phyloP scores from a whole-genome alignment of 1,140 invertebrate species.

The Aethina tumida region DNA sequence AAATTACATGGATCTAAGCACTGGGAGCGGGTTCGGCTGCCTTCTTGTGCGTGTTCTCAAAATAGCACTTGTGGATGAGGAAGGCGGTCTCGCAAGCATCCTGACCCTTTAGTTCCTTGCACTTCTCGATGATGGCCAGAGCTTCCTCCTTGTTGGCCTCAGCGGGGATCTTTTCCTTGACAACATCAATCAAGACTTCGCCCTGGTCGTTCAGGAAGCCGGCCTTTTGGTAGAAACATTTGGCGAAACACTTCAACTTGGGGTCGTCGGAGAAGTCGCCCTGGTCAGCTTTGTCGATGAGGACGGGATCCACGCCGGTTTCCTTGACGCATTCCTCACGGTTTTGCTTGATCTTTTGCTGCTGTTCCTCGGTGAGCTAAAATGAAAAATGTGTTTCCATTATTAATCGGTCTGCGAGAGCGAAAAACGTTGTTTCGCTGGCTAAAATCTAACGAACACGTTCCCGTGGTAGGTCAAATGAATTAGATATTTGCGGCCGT shows the following conservation, averaged over 20 bases:
- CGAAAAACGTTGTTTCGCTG: too few species aligned
- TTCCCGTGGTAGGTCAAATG: too few species aligned
- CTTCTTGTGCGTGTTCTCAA: too few species aligned
- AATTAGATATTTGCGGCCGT: too few species aligned
- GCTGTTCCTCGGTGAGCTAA: conserved; percentile 17
- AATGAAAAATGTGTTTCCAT: too few species aligned
- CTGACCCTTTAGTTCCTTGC: conserved; percentile 37
- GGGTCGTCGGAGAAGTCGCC: conserved; percentile 30
- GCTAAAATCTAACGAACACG: too few species aligned
- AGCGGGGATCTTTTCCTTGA: conserved; percentile 28
- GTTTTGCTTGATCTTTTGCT: conserved; percentile 19
- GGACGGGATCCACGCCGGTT: conserved; percentile 25
- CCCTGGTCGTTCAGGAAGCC: conserved; percentile 29
- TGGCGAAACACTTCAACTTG: conserved; percentile 27
- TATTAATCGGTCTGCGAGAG: too few species aligned
- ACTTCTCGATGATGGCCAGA: conserved; percentile 32
- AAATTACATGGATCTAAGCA: too few species aligned
- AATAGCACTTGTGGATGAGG: conserved; percentile 41
- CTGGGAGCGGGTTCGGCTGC: too few species aligned
- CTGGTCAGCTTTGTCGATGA: conserved; percentile 30
- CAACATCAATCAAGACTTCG: conserved; percentile 28
- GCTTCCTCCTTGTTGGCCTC: conserved; percentile 26
- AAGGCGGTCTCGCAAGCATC: conserved; percentile 38
- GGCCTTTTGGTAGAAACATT: conserved; percentile 32
- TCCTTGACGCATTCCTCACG: conserved; percentile 28